Evolutionary conservation across 2,113 vertebrate species (phyloP), one percentile per base, ranked within the genome.

Genomic region (Entomyzon cyanotis): DNA sequence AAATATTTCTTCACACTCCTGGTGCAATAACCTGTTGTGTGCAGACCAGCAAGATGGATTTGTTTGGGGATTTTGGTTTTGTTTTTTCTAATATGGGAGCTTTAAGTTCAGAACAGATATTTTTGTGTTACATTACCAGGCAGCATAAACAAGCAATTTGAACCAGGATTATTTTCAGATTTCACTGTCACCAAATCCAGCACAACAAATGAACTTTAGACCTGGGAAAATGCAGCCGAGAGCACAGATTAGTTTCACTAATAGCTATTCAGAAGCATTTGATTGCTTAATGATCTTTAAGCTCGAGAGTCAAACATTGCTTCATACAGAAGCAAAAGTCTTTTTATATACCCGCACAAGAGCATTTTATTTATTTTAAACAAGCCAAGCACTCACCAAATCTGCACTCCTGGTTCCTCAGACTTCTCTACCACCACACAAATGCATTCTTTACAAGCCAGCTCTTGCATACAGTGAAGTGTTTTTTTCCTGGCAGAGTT

Each of bases 231-330:
- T 9, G 62, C 69, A 84, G 80, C 53, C 0, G 24, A 87, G 55
- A 82, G 68, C 9, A 30, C 11, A 78, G 73, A 75, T 93, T 58
- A 60, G 49, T 64, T 94, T 89, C 73, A 90, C 22, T 30, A 84
- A 84, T 5, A 84, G 47, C 60, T 68, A 67, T 67, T 89, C 80
- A 95, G 62, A 64, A 87, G 65, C 53, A 78, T 84, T 93, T 76
- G 74, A 89, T 95, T 94, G 89, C 81, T 79, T 62, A 95, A 84
- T 7, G 49, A 59, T 84, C 89, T 95, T 87, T 64, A 77, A 84
- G 53, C 52, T 87, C 64, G 68, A 89, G 94, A 86, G 68, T 91
- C 87, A 91, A 97, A 91, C 62, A 87, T 60, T 95, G 69, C 89
- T 87, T 89, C 94, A 95, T 35, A 44, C 33, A 60, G 28, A 64